Evolutionary conservation across 2,888 invertebrate genomes (phyloP).

Genomic region (Hyppa rectilinea): DNA sequence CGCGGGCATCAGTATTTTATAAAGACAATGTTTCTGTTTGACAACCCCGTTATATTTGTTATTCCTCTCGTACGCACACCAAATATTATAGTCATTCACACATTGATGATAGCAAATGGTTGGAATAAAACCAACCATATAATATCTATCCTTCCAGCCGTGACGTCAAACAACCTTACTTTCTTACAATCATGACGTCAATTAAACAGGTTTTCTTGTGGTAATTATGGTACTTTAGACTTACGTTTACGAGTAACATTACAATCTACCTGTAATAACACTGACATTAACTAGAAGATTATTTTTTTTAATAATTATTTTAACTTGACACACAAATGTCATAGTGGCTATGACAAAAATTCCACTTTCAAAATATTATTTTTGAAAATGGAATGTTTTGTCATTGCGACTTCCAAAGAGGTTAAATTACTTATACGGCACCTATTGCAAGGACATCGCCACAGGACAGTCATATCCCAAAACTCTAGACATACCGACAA

Average conservation of each 20-base stretch:
- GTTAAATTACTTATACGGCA: no score
- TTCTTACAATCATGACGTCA: slow-evolving; percentile 23
- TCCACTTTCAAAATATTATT: no score
- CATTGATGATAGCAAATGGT: slow-evolving; percentile 4
- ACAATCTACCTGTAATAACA: neutral
- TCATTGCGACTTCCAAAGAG: no score
- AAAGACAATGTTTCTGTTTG: no score
- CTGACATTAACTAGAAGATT: neutral
- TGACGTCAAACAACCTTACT: slow-evolving; percentile 32
- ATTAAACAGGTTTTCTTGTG: slow-evolving; percentile 21
- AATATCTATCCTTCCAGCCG: neutral
- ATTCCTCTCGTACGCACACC: neutral
- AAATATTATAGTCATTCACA: slow-evolving; percentile 20
- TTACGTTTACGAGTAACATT: neutral
- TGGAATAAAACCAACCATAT: slow-evolving; percentile 1
- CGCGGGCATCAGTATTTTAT: no score
- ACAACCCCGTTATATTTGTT: neutral
- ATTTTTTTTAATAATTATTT: neutral
- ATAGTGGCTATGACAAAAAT: no score
- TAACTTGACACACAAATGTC: neutral
- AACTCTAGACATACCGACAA: neutral
- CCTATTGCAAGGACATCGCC: no score
- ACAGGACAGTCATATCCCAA: neutral
- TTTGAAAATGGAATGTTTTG: no score
- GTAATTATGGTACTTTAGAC: neutral